Percentiles rank a stretch among this genome's conserved stretches.
These are phyloP conservation scores for Galerucella calmariensis DNA, from an alignment of 2,888 invertebrate genomes.

Conservation along the genomic window DNA sequence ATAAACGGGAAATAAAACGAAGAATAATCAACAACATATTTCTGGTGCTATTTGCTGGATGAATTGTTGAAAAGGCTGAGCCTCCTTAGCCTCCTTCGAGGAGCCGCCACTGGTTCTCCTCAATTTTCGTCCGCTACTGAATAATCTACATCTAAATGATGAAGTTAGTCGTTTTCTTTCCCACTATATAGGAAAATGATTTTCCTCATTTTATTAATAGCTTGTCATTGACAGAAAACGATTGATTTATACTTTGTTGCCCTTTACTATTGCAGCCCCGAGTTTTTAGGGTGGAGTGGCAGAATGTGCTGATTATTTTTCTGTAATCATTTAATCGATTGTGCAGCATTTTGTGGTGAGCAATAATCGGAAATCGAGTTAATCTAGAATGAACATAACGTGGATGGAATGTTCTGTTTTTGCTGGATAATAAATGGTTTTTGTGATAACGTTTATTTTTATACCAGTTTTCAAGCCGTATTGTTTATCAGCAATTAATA, in stretches of 20 bases:
- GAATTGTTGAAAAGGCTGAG: no score
- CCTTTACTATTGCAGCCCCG: slow-evolving; percentile 10
- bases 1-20: no score
- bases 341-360: neutral
- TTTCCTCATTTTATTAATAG: slow-evolving; percentile 22
- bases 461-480: neutral
- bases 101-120: no score
- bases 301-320: slow-evolving; percentile 22
- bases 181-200: slow-evolving; percentile 24
- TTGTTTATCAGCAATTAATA: neutral
- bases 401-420: slow-evolving; percentile 9
- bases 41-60: no score
- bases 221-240: slow-evolving; percentile 37
- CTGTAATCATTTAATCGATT: slow-evolving; percentile 32
- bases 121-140: no score
- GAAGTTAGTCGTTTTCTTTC: neutral
- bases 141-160: neutral
- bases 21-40: no score
- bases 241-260: slow-evolving; percentile 36
- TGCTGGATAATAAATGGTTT: slow-evolving; percentile 12
- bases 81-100: no score
- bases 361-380: slow-evolving; percentile 23
- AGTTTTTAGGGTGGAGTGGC: slow-evolving; percentile 7
- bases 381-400: slow-evolving; percentile 14
- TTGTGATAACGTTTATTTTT: slow-evolving; percentile 2